Conservation (phyloP, 2,888 invertebrate species). For the Xestia c-nigrum region DNA sequence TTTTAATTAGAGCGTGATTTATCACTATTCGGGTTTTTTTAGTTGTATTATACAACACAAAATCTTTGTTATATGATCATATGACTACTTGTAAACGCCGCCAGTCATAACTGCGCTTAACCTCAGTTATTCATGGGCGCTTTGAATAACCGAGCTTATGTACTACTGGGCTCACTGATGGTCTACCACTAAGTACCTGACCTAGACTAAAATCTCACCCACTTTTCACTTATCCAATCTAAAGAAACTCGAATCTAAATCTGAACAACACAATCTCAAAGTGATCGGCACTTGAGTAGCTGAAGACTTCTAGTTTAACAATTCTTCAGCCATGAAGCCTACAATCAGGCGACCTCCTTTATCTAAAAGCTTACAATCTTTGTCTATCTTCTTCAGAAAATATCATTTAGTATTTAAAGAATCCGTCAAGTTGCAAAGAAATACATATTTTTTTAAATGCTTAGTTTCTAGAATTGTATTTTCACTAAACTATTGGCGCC, state of each 20-base stretch:
- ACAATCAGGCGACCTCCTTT: slow-evolving; percentile 6
- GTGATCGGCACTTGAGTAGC: neutral
- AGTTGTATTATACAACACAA: no score
- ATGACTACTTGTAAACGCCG: neutral
- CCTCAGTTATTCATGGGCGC: no score
- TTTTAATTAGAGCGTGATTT: no score
- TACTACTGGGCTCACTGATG: no score
- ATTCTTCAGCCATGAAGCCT: neutral
- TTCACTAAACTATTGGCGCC: no score
- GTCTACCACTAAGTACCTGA: neutral
- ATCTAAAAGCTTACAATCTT: neutral
- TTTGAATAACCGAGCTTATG: no score
- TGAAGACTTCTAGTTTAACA: slow-evolving; percentile 5
- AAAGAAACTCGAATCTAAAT: slow-evolving; percentile 1
- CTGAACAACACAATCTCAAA: slow-evolving; percentile 6
- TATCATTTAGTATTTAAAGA: neutral
- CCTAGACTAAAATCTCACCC: neutral
- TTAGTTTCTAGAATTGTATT: neutral
- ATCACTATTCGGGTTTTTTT: no score
- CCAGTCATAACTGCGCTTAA: no score
- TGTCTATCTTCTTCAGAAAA: neutral
- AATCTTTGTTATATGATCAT: no score
- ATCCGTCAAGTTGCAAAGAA: neutral
- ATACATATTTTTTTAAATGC: neutral
- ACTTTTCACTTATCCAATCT: neutral